Evolutionary conservation across 2,113 vertebrate genomes (phyloP).

Genomic region (Pituophis catenifer): DNA sequence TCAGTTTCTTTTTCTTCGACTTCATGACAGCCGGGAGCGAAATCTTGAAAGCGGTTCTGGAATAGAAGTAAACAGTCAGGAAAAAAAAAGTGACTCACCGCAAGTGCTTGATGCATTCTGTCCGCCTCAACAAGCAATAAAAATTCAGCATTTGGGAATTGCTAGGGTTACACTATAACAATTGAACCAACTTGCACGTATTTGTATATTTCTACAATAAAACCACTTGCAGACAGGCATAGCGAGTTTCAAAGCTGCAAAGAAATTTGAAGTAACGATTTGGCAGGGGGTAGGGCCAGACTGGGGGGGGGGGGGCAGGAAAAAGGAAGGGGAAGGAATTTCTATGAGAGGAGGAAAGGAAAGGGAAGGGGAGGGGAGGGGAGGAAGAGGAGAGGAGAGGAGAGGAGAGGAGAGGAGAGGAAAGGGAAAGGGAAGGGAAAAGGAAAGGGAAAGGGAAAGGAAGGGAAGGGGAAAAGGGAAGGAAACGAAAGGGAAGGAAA

Average conservation of each 20-base stretch:
- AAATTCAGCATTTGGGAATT: not conserved
- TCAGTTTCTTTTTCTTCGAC: constrained; percentile 95
- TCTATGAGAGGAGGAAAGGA: too few species aligned
- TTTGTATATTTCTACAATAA: not conserved
- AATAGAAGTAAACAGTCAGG: constrained; percentile 30
- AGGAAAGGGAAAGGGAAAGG: too few species aligned
- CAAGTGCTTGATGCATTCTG: not conserved
- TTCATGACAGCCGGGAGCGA: constrained; percentile 92
- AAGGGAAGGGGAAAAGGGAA: too few species aligned
- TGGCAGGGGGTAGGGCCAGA: not conserved
- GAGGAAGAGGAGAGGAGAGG: too few species aligned
- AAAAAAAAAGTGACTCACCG: not conserved
- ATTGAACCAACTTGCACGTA: not conserved
- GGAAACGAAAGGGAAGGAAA: too few species aligned
- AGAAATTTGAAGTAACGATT: not conserved
- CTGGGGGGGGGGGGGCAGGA: not conserved
- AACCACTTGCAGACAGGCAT: not conserved
- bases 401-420: too few species aligned
- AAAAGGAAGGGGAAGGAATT: not conserved
- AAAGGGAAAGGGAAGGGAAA: too few species aligned
- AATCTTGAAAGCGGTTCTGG: constrained; percentile 96
- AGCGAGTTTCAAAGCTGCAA: not conserved
- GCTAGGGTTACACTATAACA: not conserved
- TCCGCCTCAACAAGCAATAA: not conserved
- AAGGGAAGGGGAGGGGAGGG: too few species aligned